Conservation (phyloP, 2,797 vertebrate genomes). For the Potorous gilbertii region DNA sequence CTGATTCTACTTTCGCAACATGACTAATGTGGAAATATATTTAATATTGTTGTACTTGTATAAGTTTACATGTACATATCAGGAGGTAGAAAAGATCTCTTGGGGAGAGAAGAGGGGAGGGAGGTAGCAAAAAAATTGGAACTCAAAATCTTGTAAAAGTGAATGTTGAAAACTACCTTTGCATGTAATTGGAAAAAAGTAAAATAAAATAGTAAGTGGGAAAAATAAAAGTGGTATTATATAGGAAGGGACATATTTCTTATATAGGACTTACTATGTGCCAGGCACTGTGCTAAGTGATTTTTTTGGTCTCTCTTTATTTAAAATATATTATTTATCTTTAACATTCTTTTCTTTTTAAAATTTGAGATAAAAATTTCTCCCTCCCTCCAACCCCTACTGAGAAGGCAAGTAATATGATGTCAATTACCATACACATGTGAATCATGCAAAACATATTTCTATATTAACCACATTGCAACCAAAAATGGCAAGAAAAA, state of each 20-base stretch:
- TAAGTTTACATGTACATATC: too few relatives aligned
- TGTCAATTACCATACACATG: neutral
- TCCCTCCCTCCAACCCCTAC: neutral
- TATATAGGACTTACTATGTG: too few relatives aligned
- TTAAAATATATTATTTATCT: neutral
- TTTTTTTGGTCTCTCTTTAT: neutral
- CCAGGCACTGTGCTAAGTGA: conserved; percentile 24
- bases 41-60: too few relatives aligned
- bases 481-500: neutral
- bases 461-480: neutral
- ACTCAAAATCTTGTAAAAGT: too few relatives aligned
- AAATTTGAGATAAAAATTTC: neutral
- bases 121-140: too few relatives aligned
- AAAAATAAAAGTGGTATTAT: neutral
- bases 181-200: too few relatives aligned
- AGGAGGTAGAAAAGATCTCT: too few relatives aligned
- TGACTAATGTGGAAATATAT: too few relatives aligned
- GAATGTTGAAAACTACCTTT: too few relatives aligned
- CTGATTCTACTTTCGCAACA: too few relatives aligned
- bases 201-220: too few relatives aligned
- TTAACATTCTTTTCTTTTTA: neutral
- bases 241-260: neutral
- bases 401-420: neutral
- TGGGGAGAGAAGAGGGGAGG: too few relatives aligned
- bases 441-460: neutral